These are phyloP conservation scores for Microtus richardsoni DNA, from an alignment of 2,113 vertebrate species.

Conservation along the genomic window DNA sequence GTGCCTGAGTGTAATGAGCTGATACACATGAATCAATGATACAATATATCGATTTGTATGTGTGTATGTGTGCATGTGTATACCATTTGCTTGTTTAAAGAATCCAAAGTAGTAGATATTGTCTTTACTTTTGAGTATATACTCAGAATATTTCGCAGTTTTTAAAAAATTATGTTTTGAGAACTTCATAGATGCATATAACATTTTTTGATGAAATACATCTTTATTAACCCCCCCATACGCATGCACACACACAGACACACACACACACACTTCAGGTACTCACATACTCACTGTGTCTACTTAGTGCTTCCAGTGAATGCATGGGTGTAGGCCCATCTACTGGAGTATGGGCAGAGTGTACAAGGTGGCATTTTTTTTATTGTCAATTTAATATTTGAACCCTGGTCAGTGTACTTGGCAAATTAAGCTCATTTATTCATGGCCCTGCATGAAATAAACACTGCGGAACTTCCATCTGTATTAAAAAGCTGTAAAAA, in stretches of 20 bases:
- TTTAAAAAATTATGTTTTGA: neutral
- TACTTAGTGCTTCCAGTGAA: neutral
- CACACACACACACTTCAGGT: no score
- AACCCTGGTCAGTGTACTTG: neutral
- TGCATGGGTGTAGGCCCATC: neutral
- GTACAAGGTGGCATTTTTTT: neutral
- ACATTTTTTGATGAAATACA: neutral
- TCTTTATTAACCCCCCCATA: no score
- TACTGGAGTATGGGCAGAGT: neutral
- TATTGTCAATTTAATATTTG: neutral
- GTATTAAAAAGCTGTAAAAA: neutral
- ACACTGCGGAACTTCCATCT: neutral
- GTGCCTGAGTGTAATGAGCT: neutral
- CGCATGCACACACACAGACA: no score
- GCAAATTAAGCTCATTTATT: slow-evolving; percentile 43
- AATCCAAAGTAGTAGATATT: neutral
- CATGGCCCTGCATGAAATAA: neutral
- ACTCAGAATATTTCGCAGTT: neutral
- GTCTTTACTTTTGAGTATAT: neutral
- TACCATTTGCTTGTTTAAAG: neutral
- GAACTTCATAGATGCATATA: neutral
- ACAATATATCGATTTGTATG: neutral
- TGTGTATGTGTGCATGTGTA: neutral
- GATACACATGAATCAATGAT: neutral
- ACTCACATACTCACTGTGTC: neutral